Base-by-base conservation (phyloP, 2,888 invertebrate genomes). In the Branchellion lobata region DNA sequence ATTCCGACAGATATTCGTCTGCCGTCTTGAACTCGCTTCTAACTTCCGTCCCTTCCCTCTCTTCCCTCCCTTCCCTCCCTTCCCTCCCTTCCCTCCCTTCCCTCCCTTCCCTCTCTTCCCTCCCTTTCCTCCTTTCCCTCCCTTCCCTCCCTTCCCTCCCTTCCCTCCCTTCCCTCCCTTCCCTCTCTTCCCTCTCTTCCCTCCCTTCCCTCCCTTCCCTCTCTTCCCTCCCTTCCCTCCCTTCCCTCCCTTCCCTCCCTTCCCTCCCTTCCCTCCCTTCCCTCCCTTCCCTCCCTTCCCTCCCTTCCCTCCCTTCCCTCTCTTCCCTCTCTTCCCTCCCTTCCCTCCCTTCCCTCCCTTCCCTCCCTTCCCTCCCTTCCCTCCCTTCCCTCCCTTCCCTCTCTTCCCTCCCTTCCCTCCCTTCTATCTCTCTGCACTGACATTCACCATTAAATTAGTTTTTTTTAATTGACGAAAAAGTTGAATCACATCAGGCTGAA, bases 51-150 rank as follows among this genome's bases (percentile, higher is more conserved):
- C 69, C 18, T 18, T 24, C 24, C 31, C 36, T 73, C 31, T 29
- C 73, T 34, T 14, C 27, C 73, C 14, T 14, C 27, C 73, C 27
- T 27, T 65, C 76, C 29, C 29, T 68, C 76, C 68, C 76, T 29
- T 29, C 18, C 76, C 33, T 72, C 8, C 11, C 5, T 31, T 24
- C 79, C 5, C 73, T 77, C 79, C 40, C 79, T 29, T 8, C 27
- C 79, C 31, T n/a, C 27, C 71, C n/a, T n/a, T n/a, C n/a, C n/a
- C n/a, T n/a, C n/a, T n/a, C n/a, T n/a, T n/a, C n/a, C n/a, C n/a
- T n/a, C n/a, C n/a, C n/a, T n/a, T n/a, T n/a, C n/a, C n/a, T n/a
- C n/a, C n/a, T n/a, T 78, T 72, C 27, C 31, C 33, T 72, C n/a
- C 24, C 33, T 33, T 18, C 72, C 31, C 34, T 11, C 74, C 31